Evolutionary conservation across 2,113 vertebrate genomes (phyloP).

Genomic region (rat (Rattus norvegicus)): DNA sequence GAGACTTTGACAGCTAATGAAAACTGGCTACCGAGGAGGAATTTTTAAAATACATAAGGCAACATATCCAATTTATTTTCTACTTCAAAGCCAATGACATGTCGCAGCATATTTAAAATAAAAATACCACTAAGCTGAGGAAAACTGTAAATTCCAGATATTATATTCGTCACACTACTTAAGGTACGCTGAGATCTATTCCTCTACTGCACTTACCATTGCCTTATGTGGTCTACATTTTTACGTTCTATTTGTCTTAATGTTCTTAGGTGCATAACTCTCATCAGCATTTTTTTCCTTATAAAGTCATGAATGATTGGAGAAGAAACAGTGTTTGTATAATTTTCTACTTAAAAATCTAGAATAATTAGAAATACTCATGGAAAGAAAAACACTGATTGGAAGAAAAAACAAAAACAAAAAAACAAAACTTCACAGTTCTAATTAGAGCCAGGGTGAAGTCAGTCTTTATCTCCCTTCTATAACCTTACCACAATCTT

Average conservation of each 20-base stretch:
- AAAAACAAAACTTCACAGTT: not conserved
- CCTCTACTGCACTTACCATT: constrained; percentile 61
- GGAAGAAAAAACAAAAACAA: not conserved
- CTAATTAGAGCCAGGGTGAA: constrained; percentile 52
- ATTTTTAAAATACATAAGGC: constrained; percentile 20
- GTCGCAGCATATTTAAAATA: not conserved
- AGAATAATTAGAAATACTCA: constrained; percentile 32
- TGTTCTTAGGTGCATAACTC: not conserved
- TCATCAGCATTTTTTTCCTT: constrained; percentile 17
- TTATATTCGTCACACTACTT: not conserved
- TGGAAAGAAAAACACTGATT: not conserved
- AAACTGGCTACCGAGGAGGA: not conserved
- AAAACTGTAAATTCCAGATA: constrained; percentile 23
- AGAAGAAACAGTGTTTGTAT: not conserved
- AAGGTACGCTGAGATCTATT: not conserved
- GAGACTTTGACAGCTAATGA: constrained; percentile 8
- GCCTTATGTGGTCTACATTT: constrained; percentile 26
- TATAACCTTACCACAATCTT: not conserved
- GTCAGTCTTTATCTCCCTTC: constrained; percentile 39
- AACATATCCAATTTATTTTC: constrained; percentile 25
- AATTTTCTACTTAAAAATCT: constrained; percentile 59
- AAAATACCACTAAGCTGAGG: constrained; percentile 32
- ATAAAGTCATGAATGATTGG: constrained; percentile 38
- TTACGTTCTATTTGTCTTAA: constrained; percentile 34
- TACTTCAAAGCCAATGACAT: constrained; percentile 50